Evolutionary conservation across 92 coral and sea anemone genomes (phyloP), one percentile per base, ranked within the genome.

Genomic region (Muricea muricata): DNA sequence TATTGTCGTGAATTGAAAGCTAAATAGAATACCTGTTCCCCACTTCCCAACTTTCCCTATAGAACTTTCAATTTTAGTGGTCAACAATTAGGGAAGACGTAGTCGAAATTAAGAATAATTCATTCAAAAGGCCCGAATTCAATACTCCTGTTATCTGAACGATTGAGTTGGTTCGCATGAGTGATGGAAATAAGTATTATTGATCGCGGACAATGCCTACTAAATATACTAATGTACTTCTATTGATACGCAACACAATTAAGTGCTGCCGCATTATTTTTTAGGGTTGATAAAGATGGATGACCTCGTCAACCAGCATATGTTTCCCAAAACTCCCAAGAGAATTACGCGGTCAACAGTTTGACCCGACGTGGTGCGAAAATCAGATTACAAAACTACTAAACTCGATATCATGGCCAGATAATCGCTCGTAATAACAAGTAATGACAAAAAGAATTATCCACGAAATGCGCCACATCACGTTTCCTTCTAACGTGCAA

Each of bases 391-490:
- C 42, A 37, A 56, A 58, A 14, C 52, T 52, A 56, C 54, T 58
- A 39, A 33, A 37, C 47, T 57, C 26, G 41, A 41, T 78, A 78
- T 78, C 83, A 20, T 20, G 54, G 29, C 11, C 69, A 28, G 83
- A 78, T 78, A 78, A 78, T 56, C 83, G 30, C 34, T 55, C 15
- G 42, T 78, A 78, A 78, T 78, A 78, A 78, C 83, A 78, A 78
- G 83, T 56, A 56, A 58, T 58, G 83, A 78, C 83, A 78, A 29
- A 78, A 78, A 39, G 57, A 56, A 78, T 78, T 57, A 76, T 29
- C 54, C 83, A 56, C 57, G 83, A 78, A 56, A 56, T 30, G 39
- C 50, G 21, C 17, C 2, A 54, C 3, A 2, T 52, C 60, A 52
- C 21, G 25, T 35, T 4, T 17, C 33, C 75, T 23, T 4, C 29